phyloP scores from a whole-genome alignment of 2,113 vertebrate genomes.

The Oncorhynchus kisutch region DNA sequence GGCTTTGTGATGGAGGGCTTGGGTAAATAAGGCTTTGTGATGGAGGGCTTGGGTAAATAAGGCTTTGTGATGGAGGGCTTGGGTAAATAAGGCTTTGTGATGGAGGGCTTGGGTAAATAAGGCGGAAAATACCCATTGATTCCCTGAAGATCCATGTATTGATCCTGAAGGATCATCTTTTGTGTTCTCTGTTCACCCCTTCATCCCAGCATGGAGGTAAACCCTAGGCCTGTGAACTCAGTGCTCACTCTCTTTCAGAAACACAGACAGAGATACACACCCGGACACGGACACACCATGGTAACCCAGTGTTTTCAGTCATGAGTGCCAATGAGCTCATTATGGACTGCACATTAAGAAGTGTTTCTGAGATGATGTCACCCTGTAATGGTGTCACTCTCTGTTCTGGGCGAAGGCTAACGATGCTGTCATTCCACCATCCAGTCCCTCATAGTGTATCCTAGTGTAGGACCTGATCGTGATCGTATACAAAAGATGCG shows the following conservation, averaged over 20 bases:
- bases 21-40: neutral
- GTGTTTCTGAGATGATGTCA: neutral
- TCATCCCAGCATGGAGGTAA: neutral
- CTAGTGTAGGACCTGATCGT: neutral
- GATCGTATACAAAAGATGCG: too few relatives aligned
- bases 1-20: neutral
- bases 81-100: neutral
- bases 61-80: neutral
- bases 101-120: neutral
- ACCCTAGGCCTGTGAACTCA: neutral
- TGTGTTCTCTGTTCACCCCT: neutral
- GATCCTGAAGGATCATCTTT: neutral
- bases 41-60: neutral
- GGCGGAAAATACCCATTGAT: conserved; percentile 1
- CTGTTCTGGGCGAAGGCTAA: neutral
- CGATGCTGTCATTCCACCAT: neutral
- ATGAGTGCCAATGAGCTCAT: neutral
- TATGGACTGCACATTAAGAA: neutral
- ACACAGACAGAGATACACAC: neutral
- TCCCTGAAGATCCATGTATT: neutral
- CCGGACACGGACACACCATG: neutral
- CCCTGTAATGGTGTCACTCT: neutral
- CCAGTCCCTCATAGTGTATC: neutral
- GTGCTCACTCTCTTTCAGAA: neutral
- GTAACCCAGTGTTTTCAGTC: neutral